phyloP scores from a whole-genome alignment of 2,113 vertebrate species.

The Antechinus stuartii region DNA sequence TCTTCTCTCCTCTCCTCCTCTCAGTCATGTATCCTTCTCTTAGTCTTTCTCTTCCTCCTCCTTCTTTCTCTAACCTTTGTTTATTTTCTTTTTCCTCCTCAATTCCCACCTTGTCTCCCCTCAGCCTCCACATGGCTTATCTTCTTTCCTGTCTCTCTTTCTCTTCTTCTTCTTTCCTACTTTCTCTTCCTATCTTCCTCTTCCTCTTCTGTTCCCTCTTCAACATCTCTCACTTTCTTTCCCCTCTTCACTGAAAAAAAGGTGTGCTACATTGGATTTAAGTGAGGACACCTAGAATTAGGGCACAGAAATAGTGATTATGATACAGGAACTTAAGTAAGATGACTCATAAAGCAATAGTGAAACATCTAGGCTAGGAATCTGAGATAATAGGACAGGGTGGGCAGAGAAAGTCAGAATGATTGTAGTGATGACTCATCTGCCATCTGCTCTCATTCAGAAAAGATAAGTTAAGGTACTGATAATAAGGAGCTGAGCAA shows the following conservation, averaged over 20 bases:
- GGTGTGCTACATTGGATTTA: neutral
- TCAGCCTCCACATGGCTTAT: rapidly evolving
- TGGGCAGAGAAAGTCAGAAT: slow-evolving; percentile 67
- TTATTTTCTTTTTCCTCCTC: neutral
- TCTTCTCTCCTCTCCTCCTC: neutral
- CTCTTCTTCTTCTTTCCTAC: neutral
- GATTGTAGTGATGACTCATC: slow-evolving; percentile 78
- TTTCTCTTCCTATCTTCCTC: neutral
- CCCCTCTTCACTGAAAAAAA: neutral
- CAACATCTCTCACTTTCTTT: neutral
- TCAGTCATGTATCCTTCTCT: neutral
- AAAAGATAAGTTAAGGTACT: slow-evolving; percentile 64
- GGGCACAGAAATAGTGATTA: slow-evolving; percentile 56
- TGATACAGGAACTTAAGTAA: slow-evolving; percentile 59
- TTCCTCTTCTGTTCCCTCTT: neutral
- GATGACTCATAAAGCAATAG: slow-evolving; percentile 78
- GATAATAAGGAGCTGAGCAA: slow-evolving; percentile 16
- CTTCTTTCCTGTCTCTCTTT: neutral
- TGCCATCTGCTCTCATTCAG: slow-evolving; percentile 77
- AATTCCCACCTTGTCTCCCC: neutral
- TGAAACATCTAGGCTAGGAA: slow-evolving; percentile 53
- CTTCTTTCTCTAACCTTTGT: neutral
- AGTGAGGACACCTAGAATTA: slow-evolving; percentile 16
- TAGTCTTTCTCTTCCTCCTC: neutral
- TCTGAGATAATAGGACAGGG: slow-evolving; percentile 55